These are phyloP conservation scores for Rhagonycha fulva DNA, from an alignment of 2,888 invertebrate species.

Conservation along the genomic window DNA sequence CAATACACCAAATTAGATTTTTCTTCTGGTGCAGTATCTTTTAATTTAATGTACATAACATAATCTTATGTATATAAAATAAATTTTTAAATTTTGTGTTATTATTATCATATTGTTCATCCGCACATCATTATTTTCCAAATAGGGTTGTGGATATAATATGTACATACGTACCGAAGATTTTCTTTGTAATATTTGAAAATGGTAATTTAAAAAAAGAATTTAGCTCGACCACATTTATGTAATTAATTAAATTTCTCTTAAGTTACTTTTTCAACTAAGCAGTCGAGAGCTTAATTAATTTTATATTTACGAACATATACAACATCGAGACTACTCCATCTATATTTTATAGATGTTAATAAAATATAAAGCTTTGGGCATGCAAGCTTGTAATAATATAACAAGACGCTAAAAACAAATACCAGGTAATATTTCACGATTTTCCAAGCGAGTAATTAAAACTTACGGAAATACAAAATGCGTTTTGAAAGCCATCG, in stretches of 20 bases:
- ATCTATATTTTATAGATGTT: conserved; percentile 26
- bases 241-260: conserved; percentile 3
- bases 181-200: too few species aligned
- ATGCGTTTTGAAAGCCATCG: conserved; percentile 31
- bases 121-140: too few species aligned
- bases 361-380: conserved; percentile 28
- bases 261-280: conserved; percentile 1
- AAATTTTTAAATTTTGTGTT: too few species aligned
- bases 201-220: background rate
- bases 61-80: too few species aligned
- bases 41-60: too few species aligned
- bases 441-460: conserved; percentile 31
- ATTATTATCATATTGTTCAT: too few species aligned
- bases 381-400: conserved; percentile 30
- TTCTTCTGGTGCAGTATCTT: too few species aligned
- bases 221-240: background rate
- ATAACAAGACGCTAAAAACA: conserved; percentile 31
- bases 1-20: too few species aligned
- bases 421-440: conserved; percentile 31
- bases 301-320: conserved; percentile 22
- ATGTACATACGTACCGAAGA: too few species aligned
- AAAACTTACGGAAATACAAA: conserved; percentile 32
- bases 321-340: conserved; percentile 21
- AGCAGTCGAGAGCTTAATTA: conserved; percentile 19
- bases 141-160: too few species aligned